Percentiles rank a stretch among this genome's conserved stretches.
phyloP scores from a whole-genome alignment of 2,888 invertebrate species.

The Synergus gifuensis region DNA sequence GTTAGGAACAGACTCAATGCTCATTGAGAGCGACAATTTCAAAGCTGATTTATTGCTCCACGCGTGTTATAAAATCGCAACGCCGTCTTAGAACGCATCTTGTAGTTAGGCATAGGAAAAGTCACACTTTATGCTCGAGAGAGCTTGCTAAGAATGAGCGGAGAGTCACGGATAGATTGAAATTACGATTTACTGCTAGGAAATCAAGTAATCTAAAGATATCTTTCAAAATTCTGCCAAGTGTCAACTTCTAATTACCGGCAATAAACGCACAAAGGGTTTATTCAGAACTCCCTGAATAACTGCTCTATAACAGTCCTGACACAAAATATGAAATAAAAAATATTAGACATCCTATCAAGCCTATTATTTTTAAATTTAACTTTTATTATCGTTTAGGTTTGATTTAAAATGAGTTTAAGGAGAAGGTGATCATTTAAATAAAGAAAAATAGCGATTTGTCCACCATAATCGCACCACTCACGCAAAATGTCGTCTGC shows the following conservation, averaged over 20 bases:
- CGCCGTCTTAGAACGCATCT: background rate
- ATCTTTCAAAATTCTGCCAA: slow-evolving; percentile 2
- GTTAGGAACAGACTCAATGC: background rate
- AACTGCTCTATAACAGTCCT: background rate
- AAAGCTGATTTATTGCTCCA: slow-evolving; percentile 1
- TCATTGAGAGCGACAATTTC: background rate
- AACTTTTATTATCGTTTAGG: background rate
- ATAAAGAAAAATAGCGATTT: background rate
- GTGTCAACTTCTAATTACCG: slow-evolving; percentile 11
- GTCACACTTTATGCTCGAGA: slow-evolving; percentile 35
- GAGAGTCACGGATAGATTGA: slow-evolving; percentile 21
- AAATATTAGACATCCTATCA: background rate
- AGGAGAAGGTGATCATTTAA: background rate
- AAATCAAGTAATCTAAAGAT: slow-evolving; percentile 30
- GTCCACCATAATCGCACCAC: slow-evolving; percentile 35
- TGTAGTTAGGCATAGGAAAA: slow-evolving; percentile 18
- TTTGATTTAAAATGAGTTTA: background rate
- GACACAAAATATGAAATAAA: background rate
- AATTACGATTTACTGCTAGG: slow-evolving; percentile 36
- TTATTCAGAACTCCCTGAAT: slow-evolving; percentile 22
- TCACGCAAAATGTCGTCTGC: slow-evolving; percentile 48
- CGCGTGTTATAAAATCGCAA: background rate
- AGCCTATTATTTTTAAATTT: background rate
- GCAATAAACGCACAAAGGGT: slow-evolving; percentile 18
- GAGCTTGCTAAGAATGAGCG: slow-evolving; percentile 18